Evolutionary conservation across 2,113 vertebrate species (phyloP), one percentile per base, ranked within the genome.

Genomic region (Cebidichthys violaceus): DNA sequence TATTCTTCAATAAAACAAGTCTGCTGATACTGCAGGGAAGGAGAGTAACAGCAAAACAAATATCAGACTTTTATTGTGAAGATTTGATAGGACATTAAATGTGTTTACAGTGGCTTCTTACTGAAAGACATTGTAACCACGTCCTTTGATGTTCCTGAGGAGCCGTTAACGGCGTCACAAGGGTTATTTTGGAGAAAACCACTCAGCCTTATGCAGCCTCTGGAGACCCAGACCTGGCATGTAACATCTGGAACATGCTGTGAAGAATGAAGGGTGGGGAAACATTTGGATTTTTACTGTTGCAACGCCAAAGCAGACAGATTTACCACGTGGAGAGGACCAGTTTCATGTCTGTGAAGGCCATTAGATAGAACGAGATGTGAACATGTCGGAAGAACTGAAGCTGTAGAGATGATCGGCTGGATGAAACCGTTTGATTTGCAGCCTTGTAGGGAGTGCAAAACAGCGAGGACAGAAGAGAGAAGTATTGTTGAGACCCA

Each of bases 371-470:
- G 22, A 73, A 61, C n/a, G n/a, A 75, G 35, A 74, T 18, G 2
- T 80, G 65, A 75, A 66, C 71, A 68, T 65, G 59, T 54, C 70
- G 31, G 47, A 13, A 74, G 29, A 61, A 69, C 31, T 76, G 35
- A 9, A 80, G 22, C 43, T n/a, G 52, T 15, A 29, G 41, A 35
- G 39, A 75, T 68, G 71, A 62, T 50, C 69, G 22, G 59, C 43
- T 15, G 29, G 70, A 84, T 45, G 27, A 61, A 76, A 33, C 1
- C 7, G 9, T 88, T 88, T 90, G 83, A 91, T 88, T 84, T 81
- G 65, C 60, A 60, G 77, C 79, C 41, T 69, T 39, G 24, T 35
- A 18, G 43, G 50, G 71, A 60, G 35, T 70, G 24, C n/a, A 17
- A 67, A 57, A 37, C 27, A 27, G 14, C 0, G 35, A 68, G 6